Evolutionary conservation across 2,888 invertebrate genomes (phyloP), one percentile per base, ranked within the genome.

Genomic region (Clistopyga incitator): DNA sequence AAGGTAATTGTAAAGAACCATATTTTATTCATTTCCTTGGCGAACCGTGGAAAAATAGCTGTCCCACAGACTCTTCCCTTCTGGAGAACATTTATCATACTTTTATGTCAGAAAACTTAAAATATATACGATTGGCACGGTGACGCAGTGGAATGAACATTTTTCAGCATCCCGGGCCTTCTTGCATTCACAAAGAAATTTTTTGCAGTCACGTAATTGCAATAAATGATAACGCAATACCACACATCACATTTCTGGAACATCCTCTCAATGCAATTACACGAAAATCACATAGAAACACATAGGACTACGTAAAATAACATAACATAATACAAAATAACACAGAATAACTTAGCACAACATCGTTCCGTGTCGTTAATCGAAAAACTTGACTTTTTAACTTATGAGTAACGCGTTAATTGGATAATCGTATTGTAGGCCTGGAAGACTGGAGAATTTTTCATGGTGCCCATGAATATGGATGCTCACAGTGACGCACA

Each of bases 21-120:
- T 71, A 71, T 65, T 71, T 78, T 52, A 54, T 65, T 29, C 34
- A 56, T 72, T 59, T 61, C 45, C 47, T 47, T 67, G 34, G 34
- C 10, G 50, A 18, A 68, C 25, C 20, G 29, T 10, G 34, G 29
- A 34, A 13, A 15, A 13, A 23, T 23, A 70, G 34, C 54, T 18
- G 34, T 20, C 34, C n/a, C 34, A n/a, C 52, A 34, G 34, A 3
- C 3, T 18, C 6, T 6, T n/a, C 29, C 18, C 52, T 29, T 50
- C 8, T 8, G n/a, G 61, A 18, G 59, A 4, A 64, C 6, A 65
- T 65, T 65, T 23, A 65, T 65, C 47, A 20, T 20, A 65, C 65
- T 65, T 42, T 65, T 23, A 18, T 34, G 13, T 42, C 20, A 38
- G 20, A 18, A 64, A 64, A 64, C 15, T 64, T 10, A 18, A 38